A percentile compares a stretch with the other conserved stretches of the same genome.
These are phyloP conservation scores for Altica lythri DNA, from an alignment of 2,888 invertebrate species.

Conservation along the genomic window DNA sequence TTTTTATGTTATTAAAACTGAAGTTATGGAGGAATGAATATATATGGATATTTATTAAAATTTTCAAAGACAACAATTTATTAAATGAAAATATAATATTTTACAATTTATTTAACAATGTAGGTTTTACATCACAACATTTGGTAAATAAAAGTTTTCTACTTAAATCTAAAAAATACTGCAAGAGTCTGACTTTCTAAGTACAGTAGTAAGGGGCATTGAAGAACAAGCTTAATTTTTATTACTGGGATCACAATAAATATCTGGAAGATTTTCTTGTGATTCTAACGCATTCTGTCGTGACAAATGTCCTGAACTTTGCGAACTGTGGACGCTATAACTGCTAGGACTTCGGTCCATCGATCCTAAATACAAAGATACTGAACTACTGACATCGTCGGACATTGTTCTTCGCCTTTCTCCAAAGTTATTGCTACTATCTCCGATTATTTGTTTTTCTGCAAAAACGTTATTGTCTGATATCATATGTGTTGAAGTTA, in stretches of 20 bases:
- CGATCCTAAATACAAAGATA: slow-evolving; percentile 42
- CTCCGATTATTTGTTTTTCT: slow-evolving; percentile 15
- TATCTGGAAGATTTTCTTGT: slow-evolving; percentile 50
- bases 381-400: slow-evolving; percentile 44
- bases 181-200: slow-evolving; percentile 17
- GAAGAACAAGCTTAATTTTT: slow-evolving; percentile 26
- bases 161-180: slow-evolving; percentile 37
- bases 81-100: too few relatives aligned
- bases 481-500: slow-evolving; percentile 36
- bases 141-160: slow-evolving; percentile 31
- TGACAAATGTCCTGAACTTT: slow-evolving; percentile 48
- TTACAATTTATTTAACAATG: too few relatives aligned
- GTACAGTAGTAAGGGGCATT: slow-evolving; percentile 4
- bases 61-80: slow-evolving; percentile 24
- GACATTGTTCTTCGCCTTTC: slow-evolving; percentile 47
- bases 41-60: too few relatives aligned
- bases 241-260: slow-evolving; percentile 50
- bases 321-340: slow-evolving; percentile 47
- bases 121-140: slow-evolving; percentile 28
- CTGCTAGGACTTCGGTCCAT: slow-evolving; percentile 43
- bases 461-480: slow-evolving; percentile 31
- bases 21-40: too few relatives aligned
- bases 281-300: slow-evolving; percentile 53
- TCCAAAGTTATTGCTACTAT: slow-evolving; percentile 29
- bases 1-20: too few relatives aligned